phyloP scores from a whole-genome alignment of 2,888 invertebrate species.

The Cynaeus angustus region DNA sequence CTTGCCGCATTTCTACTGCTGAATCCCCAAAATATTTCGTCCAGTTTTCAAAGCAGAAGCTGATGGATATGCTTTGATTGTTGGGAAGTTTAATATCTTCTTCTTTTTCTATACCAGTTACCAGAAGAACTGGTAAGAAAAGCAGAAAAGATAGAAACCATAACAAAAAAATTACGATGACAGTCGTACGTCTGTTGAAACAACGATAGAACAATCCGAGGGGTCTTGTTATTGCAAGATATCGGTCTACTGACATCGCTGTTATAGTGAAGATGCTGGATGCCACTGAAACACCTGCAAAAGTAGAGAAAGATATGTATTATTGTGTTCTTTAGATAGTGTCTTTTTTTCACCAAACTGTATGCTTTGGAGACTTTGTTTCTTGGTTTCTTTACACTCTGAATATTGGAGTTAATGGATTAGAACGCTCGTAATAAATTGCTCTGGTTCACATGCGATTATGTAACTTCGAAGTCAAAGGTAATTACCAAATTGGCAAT shows the following conservation, averaged over 20 bases:
- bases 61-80: background rate
- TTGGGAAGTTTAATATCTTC: too few relatives aligned
- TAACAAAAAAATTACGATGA: conserved; percentile 77
- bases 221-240: conserved; percentile 83
- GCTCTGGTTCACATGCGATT: background rate
- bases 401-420: background rate
- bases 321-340: too few relatives aligned
- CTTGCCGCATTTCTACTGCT: conserved; percentile 62
- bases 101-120: conserved; percentile 8
- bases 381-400: too few relatives aligned
- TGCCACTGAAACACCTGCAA: conserved; percentile 83
- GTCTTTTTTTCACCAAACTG: too few relatives aligned
- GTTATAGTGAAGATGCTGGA: conserved; percentile 87
- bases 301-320: too few relatives aligned
- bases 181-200: conserved; percentile 80
- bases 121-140: conserved; percentile 79
- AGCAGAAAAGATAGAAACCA: conserved; percentile 81
- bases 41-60: conserved; percentile 79
- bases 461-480: background rate
- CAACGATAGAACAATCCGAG: conserved; percentile 82
- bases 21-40: conserved; percentile 73
- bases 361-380: too few relatives aligned
- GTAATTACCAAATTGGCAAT: conserved; percentile 16
- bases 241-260: conserved; percentile 85
- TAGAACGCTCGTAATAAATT: background rate